Percentiles rank a stretch among this genome's conserved stretches.
Conservation (phyloP, 2,888 invertebrate species). For the Watsonalla binaria region DNA sequence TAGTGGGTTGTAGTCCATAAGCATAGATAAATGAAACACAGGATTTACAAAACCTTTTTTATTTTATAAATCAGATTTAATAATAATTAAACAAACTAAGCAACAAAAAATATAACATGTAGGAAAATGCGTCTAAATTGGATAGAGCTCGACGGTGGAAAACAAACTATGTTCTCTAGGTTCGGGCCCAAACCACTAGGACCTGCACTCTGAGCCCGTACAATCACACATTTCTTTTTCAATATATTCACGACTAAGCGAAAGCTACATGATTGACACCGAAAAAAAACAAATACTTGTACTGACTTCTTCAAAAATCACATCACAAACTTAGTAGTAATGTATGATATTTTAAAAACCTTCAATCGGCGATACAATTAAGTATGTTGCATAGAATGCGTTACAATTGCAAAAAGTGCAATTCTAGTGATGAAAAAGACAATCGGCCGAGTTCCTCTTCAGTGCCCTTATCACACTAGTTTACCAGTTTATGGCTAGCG, state of each 20-base stretch:
- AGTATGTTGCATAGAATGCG: too few species aligned
- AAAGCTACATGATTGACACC: conserved; percentile 54
- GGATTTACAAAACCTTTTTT: conserved; percentile 37
- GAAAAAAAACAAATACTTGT: conserved; percentile 54
- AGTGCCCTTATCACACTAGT: too few species aligned
- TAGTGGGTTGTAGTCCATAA: background rate
- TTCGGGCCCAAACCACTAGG: too few species aligned
- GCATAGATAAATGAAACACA: conserved; percentile 11
- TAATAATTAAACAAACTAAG: conserved; percentile 39
- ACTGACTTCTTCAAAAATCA: conserved; percentile 61
- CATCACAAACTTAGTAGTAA: conserved; percentile 48
- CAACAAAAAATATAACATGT: conserved; percentile 43
- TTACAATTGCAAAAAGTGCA: too few species aligned
- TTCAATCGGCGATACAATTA: too few species aligned
- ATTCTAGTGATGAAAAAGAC: too few species aligned
- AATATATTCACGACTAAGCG: conserved; percentile 49
- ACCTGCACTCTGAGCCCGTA: conserved; percentile 9
- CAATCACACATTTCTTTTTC: conserved; percentile 28
- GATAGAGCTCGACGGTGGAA: conserved; percentile 16
- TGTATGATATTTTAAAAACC: conserved; percentile 13
- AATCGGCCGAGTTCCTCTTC: too few species aligned
- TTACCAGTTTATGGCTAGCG: too few species aligned
- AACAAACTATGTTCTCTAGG: conserved; percentile 1
- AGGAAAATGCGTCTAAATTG: conserved; percentile 39
- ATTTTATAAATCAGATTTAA: conserved; percentile 37